A percentile compares a stretch with the other conserved stretches of the same genome.
Conservation (phyloP, 2,888 invertebrate genomes). For the Ectemnius cavifrons region DNA sequence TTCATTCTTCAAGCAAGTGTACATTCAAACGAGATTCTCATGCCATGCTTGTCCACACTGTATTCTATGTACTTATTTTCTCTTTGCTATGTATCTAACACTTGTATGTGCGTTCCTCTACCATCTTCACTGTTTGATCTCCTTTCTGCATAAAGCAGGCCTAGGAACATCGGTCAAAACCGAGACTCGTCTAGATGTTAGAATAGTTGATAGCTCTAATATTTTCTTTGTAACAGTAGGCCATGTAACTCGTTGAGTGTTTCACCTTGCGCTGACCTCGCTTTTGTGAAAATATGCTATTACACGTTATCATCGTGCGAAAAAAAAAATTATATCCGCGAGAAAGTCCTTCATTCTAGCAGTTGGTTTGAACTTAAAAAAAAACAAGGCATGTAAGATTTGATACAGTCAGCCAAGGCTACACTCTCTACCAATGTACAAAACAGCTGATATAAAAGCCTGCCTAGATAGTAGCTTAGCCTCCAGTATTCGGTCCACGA, state of each 20-base stretch:
- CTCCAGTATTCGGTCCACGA: conserved; percentile 32
- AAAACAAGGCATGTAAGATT: conserved; percentile 14
- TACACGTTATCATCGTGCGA: not conserved
- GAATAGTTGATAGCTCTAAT: conserved; percentile 64
- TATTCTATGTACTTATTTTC: conserved; percentile 72
- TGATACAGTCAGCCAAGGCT: conserved; percentile 37
- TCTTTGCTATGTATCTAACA: conserved; percentile 74
- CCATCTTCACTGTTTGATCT: conserved; percentile 62
- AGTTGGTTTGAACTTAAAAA: not conserved
- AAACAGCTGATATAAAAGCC: conserved; percentile 56
- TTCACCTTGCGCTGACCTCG: conserved; percentile 46
- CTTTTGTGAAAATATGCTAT: conserved; percentile 13
- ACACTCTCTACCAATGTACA: conserved; percentile 35
- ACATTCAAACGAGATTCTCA: conserved; percentile 57
- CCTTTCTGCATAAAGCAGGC: conserved; percentile 59
- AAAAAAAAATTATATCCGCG: conserved; percentile 1
- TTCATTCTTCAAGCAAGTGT: conserved; percentile 66
- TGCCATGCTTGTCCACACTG: conserved; percentile 72
- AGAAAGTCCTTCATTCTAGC: not conserved
- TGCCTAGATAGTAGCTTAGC: conserved; percentile 66
- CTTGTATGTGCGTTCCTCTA: conserved; percentile 73
- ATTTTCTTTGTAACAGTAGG: conserved; percentile 52
- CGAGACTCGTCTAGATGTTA: conserved; percentile 67
- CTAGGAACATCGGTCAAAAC: conserved; percentile 57
- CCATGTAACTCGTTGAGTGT: conserved; percentile 40